Evolutionary conservation across 2,113 vertebrate species (phyloP).

Genomic region (Octodon degus): DNA sequence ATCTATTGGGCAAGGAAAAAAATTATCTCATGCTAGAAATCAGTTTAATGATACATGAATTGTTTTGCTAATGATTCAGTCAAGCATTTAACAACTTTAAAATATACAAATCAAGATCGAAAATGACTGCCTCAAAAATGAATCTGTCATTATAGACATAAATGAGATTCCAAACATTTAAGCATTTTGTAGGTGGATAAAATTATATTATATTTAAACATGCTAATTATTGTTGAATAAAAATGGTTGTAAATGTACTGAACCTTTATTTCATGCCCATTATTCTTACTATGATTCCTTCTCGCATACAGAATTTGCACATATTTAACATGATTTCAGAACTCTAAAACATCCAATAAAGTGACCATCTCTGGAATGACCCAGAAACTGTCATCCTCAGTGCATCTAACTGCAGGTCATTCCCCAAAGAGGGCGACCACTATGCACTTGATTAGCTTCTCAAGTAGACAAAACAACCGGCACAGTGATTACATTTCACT

Average conservation of each 20-base stretch:
- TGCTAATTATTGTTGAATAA: conserved; percentile 71
- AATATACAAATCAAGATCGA: conserved; percentile 82
- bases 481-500: conserved; percentile 59
- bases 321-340: conserved; percentile 52
- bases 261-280: conserved; percentile 69
- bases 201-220: conserved; percentile 80
- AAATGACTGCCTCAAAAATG: conserved; percentile 78
- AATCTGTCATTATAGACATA: conserved; percentile 80
- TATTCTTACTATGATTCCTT: conserved; percentile 62
- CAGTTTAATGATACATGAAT: conserved; percentile 84
- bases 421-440: not conserved
- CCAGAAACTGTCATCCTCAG: not conserved
- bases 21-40: conserved; percentile 72
- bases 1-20: conserved; percentile 79
- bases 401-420: conserved; percentile 44
- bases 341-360: conserved; percentile 28
- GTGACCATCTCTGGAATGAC: conserved; percentile 48
- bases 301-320: conserved; percentile 63
- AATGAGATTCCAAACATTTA: conserved; percentile 77
- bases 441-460: conserved; percentile 51
- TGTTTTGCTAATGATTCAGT: conserved; percentile 87
- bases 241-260: conserved; percentile 50
- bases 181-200: conserved; percentile 68
- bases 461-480: conserved; percentile 71
- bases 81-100: conserved; percentile 84